Conservation (phyloP, 2,797 vertebrate species). For the Anguilla obscura region DNA sequence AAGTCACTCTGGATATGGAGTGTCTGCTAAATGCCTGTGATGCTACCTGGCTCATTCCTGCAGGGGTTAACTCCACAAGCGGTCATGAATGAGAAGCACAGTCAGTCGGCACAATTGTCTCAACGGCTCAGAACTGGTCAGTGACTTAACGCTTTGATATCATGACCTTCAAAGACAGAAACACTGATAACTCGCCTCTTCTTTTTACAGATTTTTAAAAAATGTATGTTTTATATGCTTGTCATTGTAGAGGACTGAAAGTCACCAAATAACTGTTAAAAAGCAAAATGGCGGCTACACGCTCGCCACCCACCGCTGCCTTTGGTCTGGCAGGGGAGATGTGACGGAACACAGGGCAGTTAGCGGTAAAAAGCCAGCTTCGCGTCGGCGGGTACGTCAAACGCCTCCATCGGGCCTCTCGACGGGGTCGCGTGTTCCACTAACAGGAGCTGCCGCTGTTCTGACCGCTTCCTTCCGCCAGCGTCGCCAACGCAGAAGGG, state of each 20-base stretch:
- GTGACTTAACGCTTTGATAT: neutral
- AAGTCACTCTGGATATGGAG: neutral
- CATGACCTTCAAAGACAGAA: neutral
- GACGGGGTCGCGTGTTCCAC: neutral
- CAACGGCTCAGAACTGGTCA: neutral
- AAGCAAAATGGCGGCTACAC: neutral
- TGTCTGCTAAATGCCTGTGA: neutral
- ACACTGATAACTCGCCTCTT: neutral
- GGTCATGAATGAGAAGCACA: neutral
- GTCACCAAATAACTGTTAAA: neutral
- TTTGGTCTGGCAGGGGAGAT: neutral
- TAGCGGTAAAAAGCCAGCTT: too few species aligned
- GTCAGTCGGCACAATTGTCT: too few species aligned
- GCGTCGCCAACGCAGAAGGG: neutral
- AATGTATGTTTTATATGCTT: neutral
- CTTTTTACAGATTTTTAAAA: neutral
- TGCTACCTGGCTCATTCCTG: neutral
- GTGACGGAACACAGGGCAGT: neutral
- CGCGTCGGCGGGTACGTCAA: neutral
- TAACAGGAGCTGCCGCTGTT: neutral
- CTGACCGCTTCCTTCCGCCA: neutral
- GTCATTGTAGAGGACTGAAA: neutral
- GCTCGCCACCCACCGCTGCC: neutral
- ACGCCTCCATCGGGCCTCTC: neutral
- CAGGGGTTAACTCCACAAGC: neutral